Percentiles rank a stretch among this genome's conserved stretches.
These are phyloP conservation scores for Polypterus senegalus DNA, from an alignment of 2,113 vertebrate species.

Conservation along the genomic window DNA sequence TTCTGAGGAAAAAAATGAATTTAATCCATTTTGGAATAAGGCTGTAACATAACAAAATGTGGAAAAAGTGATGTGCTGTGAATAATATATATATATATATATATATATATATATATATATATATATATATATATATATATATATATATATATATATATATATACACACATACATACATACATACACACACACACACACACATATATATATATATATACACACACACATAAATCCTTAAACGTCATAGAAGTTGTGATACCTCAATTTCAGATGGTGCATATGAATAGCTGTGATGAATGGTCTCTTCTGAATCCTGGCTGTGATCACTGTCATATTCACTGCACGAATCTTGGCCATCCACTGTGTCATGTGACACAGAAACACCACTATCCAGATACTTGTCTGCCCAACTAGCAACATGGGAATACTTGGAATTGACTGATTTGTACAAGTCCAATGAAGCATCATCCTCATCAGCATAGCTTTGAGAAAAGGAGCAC, in stretches of 20 bases:
- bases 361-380: constrained; percentile 33
- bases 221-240: neutral
- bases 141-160: too few species aligned
- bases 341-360: constrained; percentile 19
- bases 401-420: constrained; percentile 50
- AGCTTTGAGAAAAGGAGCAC: constrained; percentile 21
- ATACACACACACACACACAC: too few species aligned
- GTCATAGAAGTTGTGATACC: constrained; percentile 23
- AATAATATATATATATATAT: too few species aligned
- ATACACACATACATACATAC: too few species aligned
- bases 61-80: too few species aligned
- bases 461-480: constrained; percentile 18
- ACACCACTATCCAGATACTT: constrained; percentile 56
- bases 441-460: constrained; percentile 18
- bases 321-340: constrained; percentile 44
- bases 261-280: constrained; percentile 45
- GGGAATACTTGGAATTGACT: constrained; percentile 21
- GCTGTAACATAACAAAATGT: too few species aligned
- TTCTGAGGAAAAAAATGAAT: too few species aligned
- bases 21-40: too few species aligned
- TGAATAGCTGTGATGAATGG: constrained; percentile 42
- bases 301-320: constrained; percentile 32
- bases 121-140: too few species aligned
- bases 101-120: too few species aligned
- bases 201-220: too few species aligned